Percentiles rank a stretch among this genome's conserved stretches.
Evolutionary conservation across 2,888 invertebrate genomes (phyloP).

Genomic region (Acrobasis consociella): DNA sequence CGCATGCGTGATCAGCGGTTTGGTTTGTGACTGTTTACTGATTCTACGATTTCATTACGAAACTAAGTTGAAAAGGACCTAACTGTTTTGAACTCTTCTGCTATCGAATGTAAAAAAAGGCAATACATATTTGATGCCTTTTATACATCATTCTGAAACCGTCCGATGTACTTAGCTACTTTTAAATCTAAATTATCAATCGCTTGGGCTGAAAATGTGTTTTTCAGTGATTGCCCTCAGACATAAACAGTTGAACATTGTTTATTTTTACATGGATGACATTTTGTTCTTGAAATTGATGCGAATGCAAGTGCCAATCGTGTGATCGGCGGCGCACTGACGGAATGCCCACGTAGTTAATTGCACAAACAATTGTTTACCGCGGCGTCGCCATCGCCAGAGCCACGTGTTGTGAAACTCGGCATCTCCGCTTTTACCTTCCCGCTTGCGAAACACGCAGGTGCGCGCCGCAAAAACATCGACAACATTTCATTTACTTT

Average conservation of each 20-base stretch:
- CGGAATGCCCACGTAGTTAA: constrained; percentile 30
- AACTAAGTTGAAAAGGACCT: constrained; percentile 29
- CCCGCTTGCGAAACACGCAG: constrained; percentile 83
- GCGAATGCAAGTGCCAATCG: constrained; percentile 19
- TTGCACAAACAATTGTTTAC: constrained; percentile 42
- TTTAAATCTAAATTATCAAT: too few relatives aligned
- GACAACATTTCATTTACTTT: constrained; percentile 78
- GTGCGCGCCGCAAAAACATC: constrained; percentile 81
- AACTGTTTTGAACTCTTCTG: too few relatives aligned
- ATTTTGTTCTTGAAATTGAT: constrained; percentile 20
- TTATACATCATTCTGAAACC: background rate
- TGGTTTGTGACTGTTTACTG: constrained; percentile 59
- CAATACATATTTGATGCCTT: background rate
- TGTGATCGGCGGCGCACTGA: constrained; percentile 7
- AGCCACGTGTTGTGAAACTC: constrained; percentile 73
- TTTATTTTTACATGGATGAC: constrained; percentile 17
- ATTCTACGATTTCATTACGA: constrained; percentile 44
- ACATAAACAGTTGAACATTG: background rate
- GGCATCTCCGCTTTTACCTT: constrained; percentile 81
- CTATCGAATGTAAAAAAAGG: background rate
- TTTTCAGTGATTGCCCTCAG: background rate
- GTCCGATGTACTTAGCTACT: too few relatives aligned
- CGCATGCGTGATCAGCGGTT: constrained; percentile 76
- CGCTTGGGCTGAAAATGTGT: too few relatives aligned
- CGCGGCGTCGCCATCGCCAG: constrained; percentile 48